A percentile compares a stretch with the other conserved stretches of the same genome.
Conservation (phyloP, 2,113 vertebrate genomes). For the Xiphophorus hellerii region DNA sequence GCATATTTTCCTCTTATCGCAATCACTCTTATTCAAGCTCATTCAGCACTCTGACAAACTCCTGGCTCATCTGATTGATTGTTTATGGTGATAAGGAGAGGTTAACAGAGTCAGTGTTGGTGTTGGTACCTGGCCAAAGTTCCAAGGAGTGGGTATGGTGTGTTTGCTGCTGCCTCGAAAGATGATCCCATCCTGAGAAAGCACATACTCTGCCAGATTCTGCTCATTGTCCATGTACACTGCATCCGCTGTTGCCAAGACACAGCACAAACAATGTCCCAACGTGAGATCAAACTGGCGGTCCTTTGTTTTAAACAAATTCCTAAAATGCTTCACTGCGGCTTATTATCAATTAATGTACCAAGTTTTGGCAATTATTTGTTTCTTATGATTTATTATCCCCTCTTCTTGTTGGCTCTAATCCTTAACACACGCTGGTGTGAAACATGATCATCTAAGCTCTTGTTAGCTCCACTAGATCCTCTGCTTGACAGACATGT, state of each 20-base stretch:
- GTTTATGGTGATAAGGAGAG: not conserved
- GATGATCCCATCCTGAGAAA: constrained; percentile 89
- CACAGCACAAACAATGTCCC: constrained; percentile 12
- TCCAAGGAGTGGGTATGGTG: constrained; percentile 83
- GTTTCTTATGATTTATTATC: not conserved
- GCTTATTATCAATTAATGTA: not conserved
- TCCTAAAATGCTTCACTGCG: not conserved
- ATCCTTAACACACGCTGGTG: not conserved
- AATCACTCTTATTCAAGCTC: not conserved
- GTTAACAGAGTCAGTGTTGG: constrained; percentile 33
- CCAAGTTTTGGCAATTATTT: not conserved
- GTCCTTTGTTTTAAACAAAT: not conserved
- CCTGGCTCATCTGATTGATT: not conserved
- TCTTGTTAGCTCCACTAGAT: not conserved
- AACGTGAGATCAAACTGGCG: not conserved
- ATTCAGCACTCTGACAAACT: constrained; percentile 1
- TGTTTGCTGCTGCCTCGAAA: constrained; percentile 81
- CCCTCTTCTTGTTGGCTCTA: not conserved
- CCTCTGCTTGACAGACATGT: constrained; percentile 24
- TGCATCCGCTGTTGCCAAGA: constrained; percentile 79
- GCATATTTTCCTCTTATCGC: constrained; percentile 19
- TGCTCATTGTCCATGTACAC: constrained; percentile 85
- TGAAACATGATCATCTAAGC: constrained; percentile 36
- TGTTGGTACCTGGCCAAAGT: constrained; percentile 92
- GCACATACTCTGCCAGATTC: constrained; percentile 83